Conservation (phyloP, 2,888 invertebrate genomes). For the Pachydiplax longipennis region DNA sequence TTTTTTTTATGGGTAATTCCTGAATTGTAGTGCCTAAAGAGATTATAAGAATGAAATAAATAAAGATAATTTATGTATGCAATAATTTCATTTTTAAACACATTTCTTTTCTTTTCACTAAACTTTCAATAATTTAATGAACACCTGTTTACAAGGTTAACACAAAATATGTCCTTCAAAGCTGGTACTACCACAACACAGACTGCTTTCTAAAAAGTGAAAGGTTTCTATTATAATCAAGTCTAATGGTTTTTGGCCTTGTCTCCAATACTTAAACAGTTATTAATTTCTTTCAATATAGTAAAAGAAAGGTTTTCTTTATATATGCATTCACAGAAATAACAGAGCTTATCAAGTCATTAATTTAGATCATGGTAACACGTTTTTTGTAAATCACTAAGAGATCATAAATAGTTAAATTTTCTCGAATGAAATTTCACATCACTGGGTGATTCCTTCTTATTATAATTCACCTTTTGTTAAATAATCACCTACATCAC, state of each 20-base stretch:
- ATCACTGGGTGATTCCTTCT: no score
- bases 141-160: slow-evolving; percentile 12
- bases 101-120: background rate
- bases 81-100: background rate
- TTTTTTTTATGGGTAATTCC: no score
- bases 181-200: slow-evolving; percentile 32
- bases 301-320: background rate
- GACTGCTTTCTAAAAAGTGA: slow-evolving; percentile 20
- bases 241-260: background rate
- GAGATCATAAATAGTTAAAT: background rate
- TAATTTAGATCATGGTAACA: background rate
- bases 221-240: background rate
- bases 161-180: slow-evolving; percentile 18
- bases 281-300: background rate
- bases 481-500: background rate
- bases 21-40: no score
- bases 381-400: background rate
- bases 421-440: background rate
- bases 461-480: background rate
- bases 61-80: background rate
- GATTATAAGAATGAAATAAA: background rate
- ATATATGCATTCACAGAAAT: background rate
- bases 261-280: background rate
- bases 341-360: background rate
- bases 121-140: background rate